Conservation (phyloP, 2,888 invertebrate genomes). For the Ennomos erosarius region DNA sequence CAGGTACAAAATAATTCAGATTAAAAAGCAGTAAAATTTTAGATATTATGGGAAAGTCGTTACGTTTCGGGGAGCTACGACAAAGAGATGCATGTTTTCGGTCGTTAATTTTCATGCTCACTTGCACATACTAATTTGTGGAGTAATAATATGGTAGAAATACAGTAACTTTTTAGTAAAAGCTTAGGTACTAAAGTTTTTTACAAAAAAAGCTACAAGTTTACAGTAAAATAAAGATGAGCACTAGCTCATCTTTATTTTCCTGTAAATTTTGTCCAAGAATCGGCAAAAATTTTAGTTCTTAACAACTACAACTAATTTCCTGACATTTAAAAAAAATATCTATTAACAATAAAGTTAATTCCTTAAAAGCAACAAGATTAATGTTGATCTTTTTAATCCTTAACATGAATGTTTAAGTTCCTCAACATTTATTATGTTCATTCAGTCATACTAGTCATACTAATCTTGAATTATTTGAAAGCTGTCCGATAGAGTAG, state of each 20-base stretch:
- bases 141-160: constrained; percentile 17
- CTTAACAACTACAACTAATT: not conserved
- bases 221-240: no score
- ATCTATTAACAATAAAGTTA: no score
- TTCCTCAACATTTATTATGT: no score
- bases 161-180: constrained; percentile 12
- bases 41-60: constrained; percentile 25
- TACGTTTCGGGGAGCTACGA: constrained; percentile 28
- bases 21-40: constrained; percentile 28
- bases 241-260: not conserved
- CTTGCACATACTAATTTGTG: constrained; percentile 35
- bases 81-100: constrained; percentile 34
- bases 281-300: not conserved
- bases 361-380: no score
- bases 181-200: no score
- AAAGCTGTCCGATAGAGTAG: no score
- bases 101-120: constrained; percentile 42
- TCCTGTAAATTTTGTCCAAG: no score
- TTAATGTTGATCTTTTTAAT: no score
- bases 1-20: constrained; percentile 1
- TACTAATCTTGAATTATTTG: no score
- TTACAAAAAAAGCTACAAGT: no score
- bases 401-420: no score
- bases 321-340: not conserved
- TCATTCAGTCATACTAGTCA: no score